phyloP scores from a whole-genome alignment of 2,797 vertebrate genomes.

The Phrynocephalus guinanensis region DNA sequence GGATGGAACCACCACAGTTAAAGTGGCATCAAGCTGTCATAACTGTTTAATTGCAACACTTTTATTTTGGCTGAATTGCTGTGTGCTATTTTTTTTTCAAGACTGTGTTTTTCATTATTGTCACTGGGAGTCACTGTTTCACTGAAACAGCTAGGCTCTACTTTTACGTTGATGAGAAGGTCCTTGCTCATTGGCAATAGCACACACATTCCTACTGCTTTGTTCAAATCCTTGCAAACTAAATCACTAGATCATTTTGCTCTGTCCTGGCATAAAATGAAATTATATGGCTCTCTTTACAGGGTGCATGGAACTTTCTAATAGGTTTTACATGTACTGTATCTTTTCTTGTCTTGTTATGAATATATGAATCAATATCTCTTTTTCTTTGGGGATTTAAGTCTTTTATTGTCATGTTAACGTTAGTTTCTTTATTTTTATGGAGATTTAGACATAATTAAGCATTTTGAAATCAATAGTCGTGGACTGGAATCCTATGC shows the following conservation, averaged over 20 bases:
- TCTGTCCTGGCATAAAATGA: background rate
- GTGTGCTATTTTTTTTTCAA: background rate
- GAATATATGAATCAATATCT: background rate
- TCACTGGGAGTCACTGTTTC: conserved; percentile 72
- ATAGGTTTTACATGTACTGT: background rate
- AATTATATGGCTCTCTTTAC: background rate
- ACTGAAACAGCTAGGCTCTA: conserved; percentile 49
- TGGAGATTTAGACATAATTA: no score
- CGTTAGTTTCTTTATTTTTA: no score
- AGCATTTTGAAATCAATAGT: background rate
- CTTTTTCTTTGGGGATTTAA: background rate
- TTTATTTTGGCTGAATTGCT: background rate
- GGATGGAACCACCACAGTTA: no score
- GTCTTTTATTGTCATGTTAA: background rate
- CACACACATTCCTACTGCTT: conserved; percentile 41
- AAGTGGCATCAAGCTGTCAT: no score
- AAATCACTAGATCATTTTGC: conserved; percentile 27
- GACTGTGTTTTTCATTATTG: conserved; percentile 3
- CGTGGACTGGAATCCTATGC: background rate
- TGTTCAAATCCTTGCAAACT: conserved; percentile 54
- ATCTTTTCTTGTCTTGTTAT: background rate
- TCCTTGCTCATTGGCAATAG: background rate
- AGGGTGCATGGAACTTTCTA: background rate
- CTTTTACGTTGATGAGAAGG: fast-evolving
- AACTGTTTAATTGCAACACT: no score